Percentiles rank a stretch among this genome's conserved stretches.
Evolutionary conservation across 2,113 vertebrate species (phyloP).

Genomic region (Parotia lawesii): DNA sequence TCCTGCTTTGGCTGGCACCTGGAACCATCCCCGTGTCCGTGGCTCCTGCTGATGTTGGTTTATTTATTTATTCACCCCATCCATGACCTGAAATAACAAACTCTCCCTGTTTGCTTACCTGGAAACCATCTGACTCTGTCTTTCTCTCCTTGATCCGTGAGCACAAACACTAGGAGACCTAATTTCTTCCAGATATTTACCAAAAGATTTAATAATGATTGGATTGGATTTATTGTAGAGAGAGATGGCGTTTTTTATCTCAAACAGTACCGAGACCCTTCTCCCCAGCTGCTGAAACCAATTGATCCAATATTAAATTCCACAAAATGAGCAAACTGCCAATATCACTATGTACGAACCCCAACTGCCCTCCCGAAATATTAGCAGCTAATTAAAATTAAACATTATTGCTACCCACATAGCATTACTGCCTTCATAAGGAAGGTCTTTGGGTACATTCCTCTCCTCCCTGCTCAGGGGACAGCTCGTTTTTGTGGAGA

Average conservation of each 20-base stretch:
- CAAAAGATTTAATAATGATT: conserved; percentile 46
- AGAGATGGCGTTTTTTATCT: background rate
- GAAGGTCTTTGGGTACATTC: background rate
- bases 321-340: background rate
- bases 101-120: background rate
- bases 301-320: background rate
- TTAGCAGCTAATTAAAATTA: conserved; percentile 8
- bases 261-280: background rate
- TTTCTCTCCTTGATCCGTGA: background rate
- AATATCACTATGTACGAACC: background rate
- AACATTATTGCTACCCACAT: background rate
- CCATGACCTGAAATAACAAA: background rate
- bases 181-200: conserved; percentile 38
- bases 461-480: background rate
- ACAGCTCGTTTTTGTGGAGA: accelerated
- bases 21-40: accelerated
- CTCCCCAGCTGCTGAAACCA: background rate
- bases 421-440: background rate
- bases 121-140: background rate
- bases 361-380: background rate
- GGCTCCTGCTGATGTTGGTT: background rate
- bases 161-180: background rate
- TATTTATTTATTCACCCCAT: background rate
- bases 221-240: conserved; percentile 46
- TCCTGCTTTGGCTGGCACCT: background rate